Evolutionary conservation across 2,888 invertebrate species (phyloP).

Genomic region (Linyphia triangularis): DNA sequence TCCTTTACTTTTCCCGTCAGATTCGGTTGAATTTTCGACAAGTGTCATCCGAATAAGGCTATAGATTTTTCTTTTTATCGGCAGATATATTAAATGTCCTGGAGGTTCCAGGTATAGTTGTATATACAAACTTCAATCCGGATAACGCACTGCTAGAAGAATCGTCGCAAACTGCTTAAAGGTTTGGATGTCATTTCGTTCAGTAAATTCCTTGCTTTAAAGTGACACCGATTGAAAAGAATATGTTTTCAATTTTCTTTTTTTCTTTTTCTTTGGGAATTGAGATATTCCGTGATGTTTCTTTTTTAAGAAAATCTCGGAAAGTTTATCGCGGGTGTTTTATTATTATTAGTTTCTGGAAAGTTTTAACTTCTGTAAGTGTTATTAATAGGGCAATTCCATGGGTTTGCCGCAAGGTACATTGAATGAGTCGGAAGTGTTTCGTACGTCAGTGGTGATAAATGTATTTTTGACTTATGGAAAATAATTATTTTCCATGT

Average conservation of each 20-base stretch:
- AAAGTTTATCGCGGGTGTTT: not conserved
- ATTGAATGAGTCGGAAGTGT: too few species aligned
- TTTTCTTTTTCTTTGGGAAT: constrained; percentile 4
- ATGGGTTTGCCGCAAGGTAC: too few species aligned
- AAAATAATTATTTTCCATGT: too few species aligned
- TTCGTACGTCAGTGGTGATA: too few species aligned
- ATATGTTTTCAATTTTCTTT: constrained; percentile 31
- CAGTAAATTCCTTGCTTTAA: constrained; percentile 46
- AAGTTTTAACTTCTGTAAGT: not conserved
- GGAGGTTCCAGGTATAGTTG: constrained; percentile 61
- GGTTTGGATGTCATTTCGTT: constrained; percentile 69
- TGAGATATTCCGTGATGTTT: constrained; percentile 27
- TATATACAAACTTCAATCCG: constrained; percentile 53
- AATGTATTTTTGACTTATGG: too few species aligned
- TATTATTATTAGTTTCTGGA: not conserved
- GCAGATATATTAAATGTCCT: constrained; percentile 70
- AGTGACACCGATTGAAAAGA: constrained; percentile 41
- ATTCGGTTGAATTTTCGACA: constrained; percentile 74
- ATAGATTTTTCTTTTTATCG: constrained; percentile 35
- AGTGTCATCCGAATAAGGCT: constrained; percentile 67
- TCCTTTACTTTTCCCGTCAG: constrained; percentile 47
- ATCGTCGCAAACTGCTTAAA: constrained; percentile 66
- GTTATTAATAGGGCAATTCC: too few species aligned
- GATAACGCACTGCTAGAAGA: constrained; percentile 43
- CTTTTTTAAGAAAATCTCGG: constrained; percentile 5